Evolutionary conservation across 2,113 vertebrate species (phyloP), one percentile per base, ranked within the genome.

Genomic region (Progne subis): DNA sequence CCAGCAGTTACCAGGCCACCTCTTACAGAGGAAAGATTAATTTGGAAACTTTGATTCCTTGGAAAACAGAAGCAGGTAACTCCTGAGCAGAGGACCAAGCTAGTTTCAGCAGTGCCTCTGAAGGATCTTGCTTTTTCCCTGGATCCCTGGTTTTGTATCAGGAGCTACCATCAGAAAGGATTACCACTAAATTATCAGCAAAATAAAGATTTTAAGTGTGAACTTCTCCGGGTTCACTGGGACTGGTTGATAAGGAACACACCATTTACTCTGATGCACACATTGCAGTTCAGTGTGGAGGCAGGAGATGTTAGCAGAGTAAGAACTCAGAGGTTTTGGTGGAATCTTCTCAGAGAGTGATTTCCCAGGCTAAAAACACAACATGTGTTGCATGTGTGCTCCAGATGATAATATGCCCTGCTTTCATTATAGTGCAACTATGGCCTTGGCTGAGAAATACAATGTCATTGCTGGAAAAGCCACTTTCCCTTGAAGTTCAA

Each of bases 401-500:
- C 93, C 94, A 96, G 92, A 94, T 95, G 93, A 94, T 49, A 84
- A 78, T 28, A 28, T 68, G 43, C 65, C 65, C 86, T 93, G 82
- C 82, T 95, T 94, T 96, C 94, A 95, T 96, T 90, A 81, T 84
- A 46, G 57, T 78, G 60, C 93, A 92, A 64, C 82, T 86, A 44
- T 86, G 69, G 94, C 76, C 80, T 94, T 94, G 95, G 88, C 95
- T 96, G 94, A 93, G 96, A 93, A 96, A 93, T 41, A 95, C 82
- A 95, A 92, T 96, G 94, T 93, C 93, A 93, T 93, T 95, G 94
- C 93, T 96, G 78, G 95, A 95, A 94, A 93, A 96, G 90, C 86
- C 93, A 95, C 94, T 95, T 95, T 94, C 94, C 85, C 93, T 97
- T 95, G 94, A 96, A 96, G 88, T 96, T 96, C 94, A 96, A 96